These are phyloP conservation scores for Erethizon dorsatum DNA, from an alignment of 2,797 vertebrate species.

Conservation along the genomic window DNA sequence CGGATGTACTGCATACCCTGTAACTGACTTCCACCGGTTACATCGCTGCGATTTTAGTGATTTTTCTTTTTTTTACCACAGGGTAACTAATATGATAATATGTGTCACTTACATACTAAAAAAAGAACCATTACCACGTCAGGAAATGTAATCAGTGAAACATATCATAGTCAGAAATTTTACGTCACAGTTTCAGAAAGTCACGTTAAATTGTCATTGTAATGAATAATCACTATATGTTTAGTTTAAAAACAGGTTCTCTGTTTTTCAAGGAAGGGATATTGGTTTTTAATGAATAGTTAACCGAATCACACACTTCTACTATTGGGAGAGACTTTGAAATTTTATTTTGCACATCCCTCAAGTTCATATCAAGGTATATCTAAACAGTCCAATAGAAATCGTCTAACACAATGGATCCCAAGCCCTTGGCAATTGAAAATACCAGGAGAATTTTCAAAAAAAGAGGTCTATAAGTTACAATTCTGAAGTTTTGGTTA, in stretches of 20 bases:
- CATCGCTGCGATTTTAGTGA: background rate
- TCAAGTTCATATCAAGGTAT: background rate
- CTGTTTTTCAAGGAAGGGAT: background rate
- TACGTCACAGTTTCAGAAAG: slow-evolving; percentile 14
- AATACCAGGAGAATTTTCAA: background rate
- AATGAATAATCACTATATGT: background rate
- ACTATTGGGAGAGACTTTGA: background rate
- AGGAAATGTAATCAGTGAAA: slow-evolving; percentile 5
- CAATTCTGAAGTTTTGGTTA: background rate
- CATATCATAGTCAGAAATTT: background rate
- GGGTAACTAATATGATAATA: background rate
- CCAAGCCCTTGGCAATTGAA: background rate
- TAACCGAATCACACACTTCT: background rate
- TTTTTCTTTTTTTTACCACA: background rate
- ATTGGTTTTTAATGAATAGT: background rate
- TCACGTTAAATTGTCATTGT: background rate
- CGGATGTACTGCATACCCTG: background rate
- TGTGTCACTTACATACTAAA: background rate
- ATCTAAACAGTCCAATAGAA: background rate
- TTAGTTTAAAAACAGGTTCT: background rate
- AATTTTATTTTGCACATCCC: background rate
- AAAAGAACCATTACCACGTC: background rate
- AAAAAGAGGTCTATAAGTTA: background rate
- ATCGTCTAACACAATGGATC: background rate
- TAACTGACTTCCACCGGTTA: background rate